A percentile compares a stretch with the other conserved stretches of the same genome.
Conservation (phyloP, 2,113 vertebrate genomes). For the Ailuropoda melanoleuca region DNA sequence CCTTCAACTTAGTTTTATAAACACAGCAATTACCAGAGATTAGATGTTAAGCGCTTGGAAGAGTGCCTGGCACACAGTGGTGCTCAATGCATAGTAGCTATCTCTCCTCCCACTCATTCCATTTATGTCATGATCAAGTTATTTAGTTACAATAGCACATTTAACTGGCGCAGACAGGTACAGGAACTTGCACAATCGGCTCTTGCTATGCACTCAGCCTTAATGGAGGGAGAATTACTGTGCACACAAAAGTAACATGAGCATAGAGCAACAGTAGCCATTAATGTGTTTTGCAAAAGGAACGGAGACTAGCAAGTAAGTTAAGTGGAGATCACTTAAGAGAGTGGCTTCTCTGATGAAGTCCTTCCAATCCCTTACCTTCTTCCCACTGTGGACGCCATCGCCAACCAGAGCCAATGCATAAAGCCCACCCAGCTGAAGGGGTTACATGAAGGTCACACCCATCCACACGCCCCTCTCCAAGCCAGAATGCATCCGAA, state of each 20-base stretch:
- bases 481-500: not conserved
- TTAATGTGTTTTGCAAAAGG: not conserved
- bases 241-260: not conserved
- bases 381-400: not conserved
- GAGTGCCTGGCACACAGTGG: not conserved
- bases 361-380: not conserved
- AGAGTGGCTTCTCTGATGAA: not conserved
- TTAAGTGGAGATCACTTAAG: not conserved
- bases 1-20: not conserved
- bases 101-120: not conserved
- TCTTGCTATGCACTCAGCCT: not conserved
- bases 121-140: not conserved
- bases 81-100: not conserved
- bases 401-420: not conserved
- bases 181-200: not conserved
- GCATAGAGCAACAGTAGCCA: not conserved
- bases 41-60: not conserved
- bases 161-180: not conserved
- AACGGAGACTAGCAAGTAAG: not conserved
- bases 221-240: not conserved
- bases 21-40: not conserved
- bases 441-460: not conserved
- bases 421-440: not conserved
- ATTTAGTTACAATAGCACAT: not conserved
- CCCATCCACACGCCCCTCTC: not conserved